Evolutionary conservation across 2,113 vertebrate genomes (phyloP), one percentile per base, ranked within the genome.

Genomic region (Indicator indicator): DNA sequence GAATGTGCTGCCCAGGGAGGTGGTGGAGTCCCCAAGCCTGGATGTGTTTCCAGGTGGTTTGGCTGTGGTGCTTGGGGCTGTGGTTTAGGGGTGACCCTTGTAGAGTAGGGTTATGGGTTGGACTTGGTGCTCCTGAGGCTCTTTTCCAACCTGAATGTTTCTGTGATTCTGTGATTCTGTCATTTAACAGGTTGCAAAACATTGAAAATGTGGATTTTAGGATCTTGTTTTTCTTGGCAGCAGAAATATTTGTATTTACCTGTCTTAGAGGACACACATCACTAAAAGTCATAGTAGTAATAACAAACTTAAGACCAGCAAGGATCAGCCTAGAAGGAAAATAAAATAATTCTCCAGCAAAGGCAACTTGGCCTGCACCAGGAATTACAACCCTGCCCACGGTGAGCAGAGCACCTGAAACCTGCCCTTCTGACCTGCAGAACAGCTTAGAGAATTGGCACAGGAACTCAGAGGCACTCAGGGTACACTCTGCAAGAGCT

Each of bases 381-480:
- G 1, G 5, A 95, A 93, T 91, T 92, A 71, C 75, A 85, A 4
- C 60, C 75, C 78, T 46, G n/a, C 77, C 86, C 27, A 5, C 6
- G 2, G 46, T 2, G 11, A 93, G 50, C 40, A 86, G 79, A 89
- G 72, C n/a, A 54, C 82, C 69, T 85, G 86, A 93, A 93, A 86
- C 8, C 86, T 86, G 82, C 75, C 62, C 93, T 93, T 83, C 60
- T 94, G 87, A 80, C 88, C 82, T 78, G 60, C 54, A 40, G 42
- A 83, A 67, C 3, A 12, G 64, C 68, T 44, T 56, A 42, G 56
- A 85, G 59, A 70, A 30, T 18, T 95, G 75, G 65, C 82, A 78
- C 42, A 46, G 83, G 33, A 85, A 54, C 40, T 56, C 77, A 36
- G 70, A 78, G 44, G 79, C 63, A 62, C 36, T 36, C 36, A 0